These are phyloP conservation scores for Balaeniceps rex DNA, from an alignment of 2,113 vertebrate species.

Conservation along the genomic window DNA sequence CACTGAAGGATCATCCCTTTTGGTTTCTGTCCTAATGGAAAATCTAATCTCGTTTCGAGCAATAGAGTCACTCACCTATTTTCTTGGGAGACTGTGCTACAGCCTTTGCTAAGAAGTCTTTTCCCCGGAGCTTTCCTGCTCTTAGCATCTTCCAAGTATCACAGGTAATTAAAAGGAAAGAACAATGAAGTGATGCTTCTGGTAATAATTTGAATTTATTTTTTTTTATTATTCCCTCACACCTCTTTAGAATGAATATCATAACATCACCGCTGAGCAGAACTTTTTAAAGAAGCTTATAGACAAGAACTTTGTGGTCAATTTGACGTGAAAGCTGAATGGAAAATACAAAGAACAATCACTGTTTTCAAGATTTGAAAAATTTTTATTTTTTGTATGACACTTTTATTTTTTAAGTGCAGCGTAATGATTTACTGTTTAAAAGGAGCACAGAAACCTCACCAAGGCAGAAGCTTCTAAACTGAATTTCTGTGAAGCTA, in stretches of 20 bases:
- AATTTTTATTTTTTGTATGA: slow-evolving; percentile 71
- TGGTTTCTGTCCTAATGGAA: background rate
- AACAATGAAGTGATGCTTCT: background rate
- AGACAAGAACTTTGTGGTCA: slow-evolving; percentile 75
- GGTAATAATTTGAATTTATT: background rate
- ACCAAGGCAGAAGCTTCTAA: background rate
- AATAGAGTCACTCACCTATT: background rate
- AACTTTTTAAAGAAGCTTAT: slow-evolving; percentile 77
- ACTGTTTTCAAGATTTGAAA: slow-evolving; percentile 46
- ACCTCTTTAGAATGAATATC: slow-evolving; percentile 74
- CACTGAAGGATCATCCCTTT: background rate
- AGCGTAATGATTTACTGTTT: slow-evolving; percentile 21
- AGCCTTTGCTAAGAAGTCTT: background rate
- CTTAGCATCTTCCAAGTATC: background rate
- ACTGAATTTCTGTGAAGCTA: slow-evolving; percentile 65
- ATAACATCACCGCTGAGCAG: slow-evolving; percentile 78
- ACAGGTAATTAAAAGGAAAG: background rate
- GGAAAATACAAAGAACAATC: background rate
- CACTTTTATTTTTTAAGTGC: slow-evolving; percentile 70
- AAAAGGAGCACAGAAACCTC: slow-evolving; percentile 24
- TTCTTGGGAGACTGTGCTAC: background rate
- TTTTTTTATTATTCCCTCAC: background rate
- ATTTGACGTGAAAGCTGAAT: slow-evolving; percentile 72
- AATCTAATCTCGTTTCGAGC: background rate
- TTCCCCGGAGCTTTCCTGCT: background rate